Base-by-base conservation (phyloP, 2,888 invertebrate genomes). In the Sinotaia quadrata region DNA sequence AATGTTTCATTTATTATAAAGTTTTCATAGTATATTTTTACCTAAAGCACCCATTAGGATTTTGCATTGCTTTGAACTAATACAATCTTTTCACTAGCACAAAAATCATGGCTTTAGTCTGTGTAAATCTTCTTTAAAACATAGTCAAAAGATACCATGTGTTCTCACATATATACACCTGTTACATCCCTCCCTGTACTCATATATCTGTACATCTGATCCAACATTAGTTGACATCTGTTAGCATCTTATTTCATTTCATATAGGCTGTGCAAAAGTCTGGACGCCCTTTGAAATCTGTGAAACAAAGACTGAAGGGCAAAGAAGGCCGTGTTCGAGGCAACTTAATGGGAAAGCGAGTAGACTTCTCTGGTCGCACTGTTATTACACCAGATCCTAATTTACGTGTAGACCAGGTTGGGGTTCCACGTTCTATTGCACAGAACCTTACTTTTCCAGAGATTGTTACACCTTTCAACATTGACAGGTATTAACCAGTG, bases 271-370 rank as follows among this genome's bases (percentile, higher is more conserved):
- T 97, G 93, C 99, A 99, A 88, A 99, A 99, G 89, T 98, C 98
- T 0, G 99, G 99, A 4, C 94, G 99, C 87, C 99, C 99, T 0
- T 89, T 99, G 10, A 99, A 99, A 90, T 97, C 99, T 0, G 91
- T 99, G 63, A 99, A 99, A 88, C 95, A 98, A 4, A 92, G 99
- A 57, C 81, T 91, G 72, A 98, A 98, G 89, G 98, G 98, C 27
- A 99, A 99, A 87, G 99, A 99, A 92, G 99, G 99, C 0, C 92
- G 99, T 84, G 98, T 99, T 84, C 92, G 99, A 89, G 99, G 99
- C 82, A 99, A 99, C 89, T 92, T 99, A 82, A 99, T 99, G 99
- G 99, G 99, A 66, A 99, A 99, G 88, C 96, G 99, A 91, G 99
- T 99, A 0, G 99, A 99, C 87, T 99, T 99, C 88, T 98, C 98